Evolutionary conservation across 2,888 invertebrate genomes (phyloP), one percentile per base, ranked within the genome.

Genomic region (Xanthorhoe spadicearia): DNA sequence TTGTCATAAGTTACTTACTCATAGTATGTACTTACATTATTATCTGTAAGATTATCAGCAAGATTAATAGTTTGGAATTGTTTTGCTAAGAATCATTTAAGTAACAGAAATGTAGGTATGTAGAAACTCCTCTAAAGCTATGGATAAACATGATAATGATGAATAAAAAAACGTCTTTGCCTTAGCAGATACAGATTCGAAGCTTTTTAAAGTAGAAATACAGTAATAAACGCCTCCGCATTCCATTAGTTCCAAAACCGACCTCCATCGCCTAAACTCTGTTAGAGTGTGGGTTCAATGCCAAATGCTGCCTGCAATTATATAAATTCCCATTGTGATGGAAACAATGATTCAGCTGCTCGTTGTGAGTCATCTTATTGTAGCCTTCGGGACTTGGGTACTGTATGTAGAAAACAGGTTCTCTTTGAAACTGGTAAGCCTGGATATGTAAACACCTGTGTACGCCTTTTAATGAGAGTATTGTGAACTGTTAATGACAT

Each of bases 331-430:
- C 78, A 83, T 83, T 81, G 80, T 74, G 73, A 80, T 83, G 82
- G 82, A 84, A 87, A 86, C 85, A 89, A 87, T 89, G 89, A 88
- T 83, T 88, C 89, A 89, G 74, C 78, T 69, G 78, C 79, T 85
- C 79, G 81, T 87, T 73, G 68, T 89, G 88, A 90, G 68, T 89
- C 88, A 88, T 35, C 74, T 72, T 67, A 69, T 72, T 69, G 76
- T 75, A 69, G 72, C 62, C 75, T 72, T 64, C 43, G 63, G 46
- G 52, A 60, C 59, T 64, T 72, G 23, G 43, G 23, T 52, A 15
- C 17, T 46, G 9, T 46, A 35, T 9, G 32, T 18, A 56, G 62
- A 51, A 51, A 46, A n/a, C 62, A 17, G 50, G 35, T 23, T 32
- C 17, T 43, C 38, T 13, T 43, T 43, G 38, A 43, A 13, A 43